Evolutionary conservation across 1,140 invertebrate genomes (phyloP), one percentile per base, ranked within the genome.

Genomic region (Dreissena rostriformis): DNA sequence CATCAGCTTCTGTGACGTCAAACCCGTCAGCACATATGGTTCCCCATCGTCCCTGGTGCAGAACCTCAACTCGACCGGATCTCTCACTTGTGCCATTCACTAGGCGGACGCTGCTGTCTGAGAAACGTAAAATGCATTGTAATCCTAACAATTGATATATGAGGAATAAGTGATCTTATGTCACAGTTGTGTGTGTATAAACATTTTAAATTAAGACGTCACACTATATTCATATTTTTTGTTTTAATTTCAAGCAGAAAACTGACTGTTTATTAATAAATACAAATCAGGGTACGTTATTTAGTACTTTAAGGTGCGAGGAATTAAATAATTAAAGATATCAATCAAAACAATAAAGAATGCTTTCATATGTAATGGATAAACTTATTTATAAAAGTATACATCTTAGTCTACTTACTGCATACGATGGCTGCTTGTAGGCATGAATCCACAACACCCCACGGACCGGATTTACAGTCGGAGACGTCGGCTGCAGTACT

Each of bases 11-110:
- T 51, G 76, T 77, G 0, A 7, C 17, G 51, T 86, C 84, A 80
- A 87, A 90, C 14, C 63, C 63, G 68, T 91, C 88, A 63, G 90
- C 89, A 87, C 91, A 92, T 14, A 90, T 68, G 4, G 87, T 88
- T 4, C 89, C 89, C 89, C 89, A 90, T 39, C n/a, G 61, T 1
- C 72, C 72, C 29, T 71, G 73, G 28, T 79, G 70, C 24, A 84
- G 57, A 6, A 90, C 73, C 67, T 90, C 72, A 7, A 74, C 14
- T 74, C 29, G 22, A 55, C 72, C 51, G 7, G 66, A 61, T 10
- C 77, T 49, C 17, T 72, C 67, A 71, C 24, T 80, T 0, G 49
- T 71, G 0, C 77, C 77, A 57, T 80, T 71, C 14, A 71, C 77
- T n/a, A 80, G 67, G n/a, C 67, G 65, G 10, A 80, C 24, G 22